Evolutionary conservation across 2,113 vertebrate genomes (phyloP).

Genomic region (Pyrgilauda ruficollis): DNA sequence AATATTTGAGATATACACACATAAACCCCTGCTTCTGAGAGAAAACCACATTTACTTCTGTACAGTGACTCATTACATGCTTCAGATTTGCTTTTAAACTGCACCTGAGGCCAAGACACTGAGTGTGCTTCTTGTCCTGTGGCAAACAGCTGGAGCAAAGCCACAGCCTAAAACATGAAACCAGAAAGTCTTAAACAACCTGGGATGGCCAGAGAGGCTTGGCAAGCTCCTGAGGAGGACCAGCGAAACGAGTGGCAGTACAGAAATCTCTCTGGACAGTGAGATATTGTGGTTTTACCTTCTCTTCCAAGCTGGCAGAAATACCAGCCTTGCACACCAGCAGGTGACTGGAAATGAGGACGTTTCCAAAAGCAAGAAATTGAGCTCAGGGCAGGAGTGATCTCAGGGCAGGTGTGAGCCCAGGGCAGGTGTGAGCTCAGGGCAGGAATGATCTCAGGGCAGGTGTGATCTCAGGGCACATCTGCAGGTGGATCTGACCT

Average conservation of each 20-base stretch:
- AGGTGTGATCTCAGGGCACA: too few species aligned
- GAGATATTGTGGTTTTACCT: background rate
- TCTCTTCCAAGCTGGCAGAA: background rate
- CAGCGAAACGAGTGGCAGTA: fast-evolving
- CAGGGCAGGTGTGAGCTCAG: background rate
- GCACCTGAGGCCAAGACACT: background rate
- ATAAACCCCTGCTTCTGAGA: background rate
- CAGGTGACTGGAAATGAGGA: background rate
- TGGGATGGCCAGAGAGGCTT: too few species aligned
- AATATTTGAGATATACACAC: background rate
- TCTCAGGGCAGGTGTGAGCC: background rate
- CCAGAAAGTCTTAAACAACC: fast-evolving
- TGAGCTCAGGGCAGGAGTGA: background rate
- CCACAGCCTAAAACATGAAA: fast-evolving
- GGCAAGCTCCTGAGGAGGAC: background rate
- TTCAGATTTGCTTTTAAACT: background rate
- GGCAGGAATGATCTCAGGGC: too few species aligned
- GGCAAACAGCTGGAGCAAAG: background rate
- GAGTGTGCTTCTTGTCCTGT: background rate
- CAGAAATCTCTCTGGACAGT: fast-evolving
- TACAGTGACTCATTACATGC: fast-evolving
- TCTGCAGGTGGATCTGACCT: background rate
- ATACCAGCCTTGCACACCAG: background rate
- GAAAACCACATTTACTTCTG: background rate
- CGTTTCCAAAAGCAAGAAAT: background rate